phyloP scores from a whole-genome alignment of 2,797 vertebrate species.

The Nasua narica region DNA sequence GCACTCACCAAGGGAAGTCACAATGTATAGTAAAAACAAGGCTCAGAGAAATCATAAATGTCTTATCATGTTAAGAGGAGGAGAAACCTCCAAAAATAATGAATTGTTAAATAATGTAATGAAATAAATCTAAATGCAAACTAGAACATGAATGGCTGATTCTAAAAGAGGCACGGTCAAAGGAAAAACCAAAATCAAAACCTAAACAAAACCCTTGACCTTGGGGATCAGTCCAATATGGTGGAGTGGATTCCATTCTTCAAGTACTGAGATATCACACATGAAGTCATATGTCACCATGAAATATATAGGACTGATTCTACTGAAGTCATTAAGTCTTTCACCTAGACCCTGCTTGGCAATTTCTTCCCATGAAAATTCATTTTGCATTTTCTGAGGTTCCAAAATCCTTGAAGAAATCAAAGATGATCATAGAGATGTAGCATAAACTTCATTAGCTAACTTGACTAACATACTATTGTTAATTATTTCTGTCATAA shows the following conservation, averaged over 20 bases:
- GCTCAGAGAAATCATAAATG: background rate
- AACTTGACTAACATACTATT: slow-evolving; percentile 73
- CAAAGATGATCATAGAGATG: background rate
- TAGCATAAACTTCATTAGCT: slow-evolving; percentile 33
- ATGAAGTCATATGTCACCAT: background rate
- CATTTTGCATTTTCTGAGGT: background rate
- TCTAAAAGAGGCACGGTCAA: background rate
- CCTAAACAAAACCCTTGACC: background rate
- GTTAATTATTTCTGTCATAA: slow-evolving; percentile 79
- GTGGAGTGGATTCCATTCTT: background rate
- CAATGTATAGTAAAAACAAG: background rate
- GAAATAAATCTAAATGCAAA: background rate
- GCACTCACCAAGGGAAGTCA: background rate
- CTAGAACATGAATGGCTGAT: background rate
- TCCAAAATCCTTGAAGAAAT: slow-evolving; percentile 26
- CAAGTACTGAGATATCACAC: background rate
- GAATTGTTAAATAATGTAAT: background rate
- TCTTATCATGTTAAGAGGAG: background rate
- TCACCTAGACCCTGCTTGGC: background rate
- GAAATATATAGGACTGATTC: background rate
- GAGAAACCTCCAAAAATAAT: background rate
- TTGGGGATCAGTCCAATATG: background rate
- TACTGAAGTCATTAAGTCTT: background rate
- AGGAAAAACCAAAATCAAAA: background rate
- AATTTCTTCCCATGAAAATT: background rate